Percentiles rank a stretch among this genome's conserved stretches.
These are phyloP conservation scores for Sorex fumeus DNA, from an alignment of 2,113 vertebrate species.

Conservation along the genomic window DNA sequence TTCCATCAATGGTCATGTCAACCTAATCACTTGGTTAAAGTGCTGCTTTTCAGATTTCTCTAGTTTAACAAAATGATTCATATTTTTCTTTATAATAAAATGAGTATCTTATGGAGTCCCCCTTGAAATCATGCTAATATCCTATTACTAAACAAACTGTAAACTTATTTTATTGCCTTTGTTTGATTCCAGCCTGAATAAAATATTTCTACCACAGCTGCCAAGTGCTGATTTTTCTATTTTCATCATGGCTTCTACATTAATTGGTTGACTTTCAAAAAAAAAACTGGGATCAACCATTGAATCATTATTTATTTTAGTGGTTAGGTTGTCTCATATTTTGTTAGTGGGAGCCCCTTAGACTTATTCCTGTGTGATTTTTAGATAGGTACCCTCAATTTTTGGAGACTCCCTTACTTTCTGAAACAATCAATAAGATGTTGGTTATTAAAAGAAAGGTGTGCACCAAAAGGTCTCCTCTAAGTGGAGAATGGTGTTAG, in stretches of 20 bases:
- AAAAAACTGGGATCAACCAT: background rate
- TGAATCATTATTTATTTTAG: background rate
- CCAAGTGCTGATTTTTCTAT: conserved; percentile 37
- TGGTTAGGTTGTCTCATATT: background rate
- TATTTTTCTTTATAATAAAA: conserved; percentile 4
- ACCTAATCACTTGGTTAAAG: background rate
- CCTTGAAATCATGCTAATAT: conserved; percentile 22
- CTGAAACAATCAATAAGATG: background rate
- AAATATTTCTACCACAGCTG: conserved; percentile 15
- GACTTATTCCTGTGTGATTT: background rate
- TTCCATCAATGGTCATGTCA: background rate
- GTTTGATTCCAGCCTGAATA: background rate
- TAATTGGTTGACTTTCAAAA: conserved; percentile 35
- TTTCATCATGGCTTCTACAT: conserved; percentile 12
- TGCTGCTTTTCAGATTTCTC: background rate
- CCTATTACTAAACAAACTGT: background rate
- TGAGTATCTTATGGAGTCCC: background rate
- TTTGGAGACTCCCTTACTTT: conserved; percentile 1
- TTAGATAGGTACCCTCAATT: background rate
- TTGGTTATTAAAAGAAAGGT: background rate
- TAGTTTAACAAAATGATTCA: background rate
- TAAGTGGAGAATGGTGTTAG: background rate
- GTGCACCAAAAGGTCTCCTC: background rate
- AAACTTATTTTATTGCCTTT: conserved; percentile 9
- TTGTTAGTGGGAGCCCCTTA: background rate